Conservation (phyloP, 2,113 vertebrate genomes). For the Sigmodon hispidus region DNA sequence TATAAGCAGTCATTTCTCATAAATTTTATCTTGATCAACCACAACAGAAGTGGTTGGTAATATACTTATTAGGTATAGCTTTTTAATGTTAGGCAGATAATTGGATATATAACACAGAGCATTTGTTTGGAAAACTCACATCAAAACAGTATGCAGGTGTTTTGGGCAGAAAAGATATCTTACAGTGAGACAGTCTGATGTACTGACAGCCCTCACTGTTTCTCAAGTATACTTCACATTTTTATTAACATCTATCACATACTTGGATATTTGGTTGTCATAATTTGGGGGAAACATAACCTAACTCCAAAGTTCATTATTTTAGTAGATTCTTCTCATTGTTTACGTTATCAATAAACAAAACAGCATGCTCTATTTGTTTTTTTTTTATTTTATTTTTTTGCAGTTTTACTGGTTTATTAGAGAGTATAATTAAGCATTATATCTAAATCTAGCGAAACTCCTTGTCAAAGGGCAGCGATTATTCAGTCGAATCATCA, state of each 20-base stretch:
- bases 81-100: not conserved
- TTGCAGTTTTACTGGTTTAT: constrained; percentile 13
- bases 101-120: not conserved
- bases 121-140: not conserved
- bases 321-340: not conserved
- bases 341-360: not conserved
- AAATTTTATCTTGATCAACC: not conserved
- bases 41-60: not conserved
- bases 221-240: not conserved
- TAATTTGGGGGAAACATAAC: not conserved
- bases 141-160: not conserved
- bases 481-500: not conserved
- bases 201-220: too few relatives aligned
- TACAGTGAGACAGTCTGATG: not conserved
- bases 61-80: not conserved
- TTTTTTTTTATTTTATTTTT: too few relatives aligned
- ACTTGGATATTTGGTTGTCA: not conserved
- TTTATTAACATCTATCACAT: not conserved
- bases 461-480: not conserved
- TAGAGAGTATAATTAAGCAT: not conserved
- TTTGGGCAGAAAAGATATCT: not conserved
- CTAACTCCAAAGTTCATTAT: not conserved
- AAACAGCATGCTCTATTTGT: constrained; percentile 8
- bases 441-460: not conserved
- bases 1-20: not conserved